Base-by-base conservation (phyloP, 2,888 invertebrate genomes). In the Himalopsyche tibetana region DNA sequence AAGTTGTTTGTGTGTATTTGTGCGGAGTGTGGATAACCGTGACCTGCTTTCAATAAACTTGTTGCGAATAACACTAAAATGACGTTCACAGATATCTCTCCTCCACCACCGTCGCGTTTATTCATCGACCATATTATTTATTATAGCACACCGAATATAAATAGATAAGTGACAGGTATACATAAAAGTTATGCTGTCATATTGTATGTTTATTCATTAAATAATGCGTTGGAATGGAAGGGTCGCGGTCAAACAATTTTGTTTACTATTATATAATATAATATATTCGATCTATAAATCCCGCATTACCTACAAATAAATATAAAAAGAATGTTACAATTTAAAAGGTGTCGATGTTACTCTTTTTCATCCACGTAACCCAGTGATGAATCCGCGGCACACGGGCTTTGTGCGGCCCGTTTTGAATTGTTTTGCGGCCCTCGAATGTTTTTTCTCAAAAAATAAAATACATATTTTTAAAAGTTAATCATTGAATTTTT, bases 31-130 rank as follows among this genome's bases (percentile, higher is more conserved):
- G 40, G 82, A 40, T 42, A 86, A 83, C 86, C 86, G 81, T 86
- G 86, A 86, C 86, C 83, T 83, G 86, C 81, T 86, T 86, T 86
- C 84, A 84, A 86, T 84, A 86, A 86, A 86, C 86, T 86, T 86
- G 86, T 86, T 84, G 86, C 83, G 86, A 86, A 86, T 86, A 86
- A 86, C 86, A 86, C 40, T 28, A 63, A 63, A 63, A 63, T 63
- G 63, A 63, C 63, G 63, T 63, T 63, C 63, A 63, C 63, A 63
- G 63, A 63, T 63, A 63, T 63, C 19, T 19, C 28, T 19, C 63
- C 63, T 19, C 28, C n/a, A n/a, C 63, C 28, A 63, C 63, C 15
- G 28, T 28, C 28, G 63, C 63, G 6, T 63, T 28, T 63, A 63
- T 63, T 19, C 19, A 63, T 19, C 8, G 17, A n/a, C 56, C 9